A percentile compares a stretch with the other conserved stretches of the same genome.
Evolutionary conservation across 2,888 invertebrate genomes (phyloP).

Genomic region (Himalopsyche anomala): DNA sequence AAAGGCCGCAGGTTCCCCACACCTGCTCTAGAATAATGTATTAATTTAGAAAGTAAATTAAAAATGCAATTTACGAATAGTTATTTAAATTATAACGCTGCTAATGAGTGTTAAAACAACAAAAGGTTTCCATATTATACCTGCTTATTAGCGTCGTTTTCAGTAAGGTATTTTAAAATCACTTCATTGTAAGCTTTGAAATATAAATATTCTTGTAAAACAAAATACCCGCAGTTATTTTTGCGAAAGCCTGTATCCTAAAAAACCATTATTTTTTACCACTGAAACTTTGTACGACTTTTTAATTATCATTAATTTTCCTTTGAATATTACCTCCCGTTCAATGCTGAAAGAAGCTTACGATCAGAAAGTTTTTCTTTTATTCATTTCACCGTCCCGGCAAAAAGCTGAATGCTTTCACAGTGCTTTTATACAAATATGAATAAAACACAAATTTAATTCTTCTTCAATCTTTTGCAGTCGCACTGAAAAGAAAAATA

Average conservation of each 20-base stretch:
- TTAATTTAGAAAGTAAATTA: too few species aligned
- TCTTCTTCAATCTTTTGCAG: conserved; percentile 39
- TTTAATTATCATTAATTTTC: conserved; percentile 62
- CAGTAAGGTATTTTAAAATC: too few species aligned
- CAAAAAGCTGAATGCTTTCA: conserved; percentile 33
- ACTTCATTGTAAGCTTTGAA: too few species aligned
- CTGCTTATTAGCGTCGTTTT: too few species aligned
- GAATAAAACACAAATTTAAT: conserved; percentile 41
- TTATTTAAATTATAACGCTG: too few species aligned
- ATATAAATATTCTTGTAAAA: conserved; percentile 3
- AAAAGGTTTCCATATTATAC: too few species aligned
- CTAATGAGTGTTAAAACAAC: too few species aligned
- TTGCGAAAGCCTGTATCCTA: neutral
- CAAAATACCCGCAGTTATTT: conserved; percentile 4
- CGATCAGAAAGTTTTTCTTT: conserved; percentile 50
- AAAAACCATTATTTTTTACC: conserved; percentile 55
- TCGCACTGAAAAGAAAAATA: conserved; percentile 18
- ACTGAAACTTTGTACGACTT: conserved; percentile 51
- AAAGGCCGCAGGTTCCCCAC: too few species aligned
- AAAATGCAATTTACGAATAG: too few species aligned
- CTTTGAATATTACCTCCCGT: conserved; percentile 59
- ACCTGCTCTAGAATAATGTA: too few species aligned
- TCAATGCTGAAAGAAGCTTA: conserved; percentile 38
- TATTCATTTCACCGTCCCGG: conserved; percentile 22
- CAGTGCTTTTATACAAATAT: conserved; percentile 13